phyloP scores from a whole-genome alignment of 1,140 invertebrate genomes.

The Trigoniulus corallinus region DNA sequence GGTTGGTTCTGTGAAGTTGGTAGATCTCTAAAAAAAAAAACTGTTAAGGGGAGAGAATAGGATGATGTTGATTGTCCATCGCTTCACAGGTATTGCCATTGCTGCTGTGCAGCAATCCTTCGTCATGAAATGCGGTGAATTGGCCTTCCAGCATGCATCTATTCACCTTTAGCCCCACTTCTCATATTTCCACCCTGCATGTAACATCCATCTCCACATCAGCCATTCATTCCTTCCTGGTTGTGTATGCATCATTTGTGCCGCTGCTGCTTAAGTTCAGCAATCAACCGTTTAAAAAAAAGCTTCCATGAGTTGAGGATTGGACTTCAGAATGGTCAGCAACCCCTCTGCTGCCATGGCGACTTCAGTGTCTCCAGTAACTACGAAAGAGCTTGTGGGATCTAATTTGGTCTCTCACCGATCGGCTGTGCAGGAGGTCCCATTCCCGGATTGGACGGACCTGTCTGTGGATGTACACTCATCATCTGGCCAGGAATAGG shows the following conservation, averaged over 20 bases:
- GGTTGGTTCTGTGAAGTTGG: too few relatives aligned
- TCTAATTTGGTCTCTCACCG: constrained; percentile 36
- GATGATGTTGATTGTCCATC: too few relatives aligned
- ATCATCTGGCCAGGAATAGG: not conserved
- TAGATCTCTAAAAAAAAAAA: too few relatives aligned
- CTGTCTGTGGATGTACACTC: constrained; percentile 18
- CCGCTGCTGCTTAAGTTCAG: constrained; percentile 21
- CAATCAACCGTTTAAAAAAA: constrained; percentile 81
- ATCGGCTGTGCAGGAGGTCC: constrained; percentile 11
- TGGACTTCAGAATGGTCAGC: constrained; percentile 76
- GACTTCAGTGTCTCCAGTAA: constrained; percentile 73
- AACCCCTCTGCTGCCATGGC: constrained; percentile 88
- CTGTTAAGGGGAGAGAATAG: too few relatives aligned
- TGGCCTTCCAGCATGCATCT: constrained; percentile 10
- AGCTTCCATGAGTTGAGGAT: constrained; percentile 90
- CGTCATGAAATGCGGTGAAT: too few relatives aligned
- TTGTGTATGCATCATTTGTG: too few relatives aligned
- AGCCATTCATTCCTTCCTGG: too few relatives aligned
- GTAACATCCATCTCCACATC: too few relatives aligned
- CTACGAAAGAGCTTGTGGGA: constrained; percentile 58
- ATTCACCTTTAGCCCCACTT: constrained; percentile 12
- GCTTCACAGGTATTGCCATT: too few relatives aligned
- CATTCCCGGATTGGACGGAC: constrained; percentile 11
- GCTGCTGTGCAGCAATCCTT: too few relatives aligned
- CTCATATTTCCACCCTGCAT: constrained; percentile 13